Evolutionary conservation across 2,888 invertebrate genomes (phyloP).

Genomic region (Heliconius hortense): DNA sequence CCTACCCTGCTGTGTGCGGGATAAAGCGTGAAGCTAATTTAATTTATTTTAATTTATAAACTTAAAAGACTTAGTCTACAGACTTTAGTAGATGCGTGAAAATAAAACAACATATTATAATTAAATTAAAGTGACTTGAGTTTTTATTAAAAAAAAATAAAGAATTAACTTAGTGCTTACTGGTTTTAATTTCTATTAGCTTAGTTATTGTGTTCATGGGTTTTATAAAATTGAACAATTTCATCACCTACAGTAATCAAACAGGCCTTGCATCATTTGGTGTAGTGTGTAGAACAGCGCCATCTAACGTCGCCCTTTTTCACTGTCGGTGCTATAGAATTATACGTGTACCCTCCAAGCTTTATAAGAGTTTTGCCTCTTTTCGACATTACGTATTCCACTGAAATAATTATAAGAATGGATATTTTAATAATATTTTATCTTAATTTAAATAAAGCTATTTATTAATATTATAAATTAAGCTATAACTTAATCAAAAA

Average conservation of each 20-base stretch:
- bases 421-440: not conserved
- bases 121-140: too few species aligned
- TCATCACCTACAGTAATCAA: not conserved
- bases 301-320: not conserved
- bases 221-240: not conserved
- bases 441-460: not conserved
- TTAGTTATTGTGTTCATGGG: not conserved
- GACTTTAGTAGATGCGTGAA: too few species aligned
- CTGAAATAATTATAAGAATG: not conserved
- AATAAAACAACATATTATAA: too few species aligned
- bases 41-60: too few species aligned
- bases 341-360: not conserved
- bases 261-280: not conserved
- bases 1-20: too few species aligned
- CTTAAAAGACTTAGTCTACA: too few species aligned
- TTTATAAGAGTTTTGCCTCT: not conserved
- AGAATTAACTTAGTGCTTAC: too few species aligned
- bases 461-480: not conserved
- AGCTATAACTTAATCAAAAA: not conserved
- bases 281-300: not conserved
- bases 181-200: too few species aligned
- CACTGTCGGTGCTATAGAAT: not conserved
- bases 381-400: constrained; percentile 2
- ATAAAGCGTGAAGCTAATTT: too few species aligned
- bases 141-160: too few species aligned